Conservation (phyloP, 2,888 invertebrate species). For the Diarsia dahlii region DNA sequence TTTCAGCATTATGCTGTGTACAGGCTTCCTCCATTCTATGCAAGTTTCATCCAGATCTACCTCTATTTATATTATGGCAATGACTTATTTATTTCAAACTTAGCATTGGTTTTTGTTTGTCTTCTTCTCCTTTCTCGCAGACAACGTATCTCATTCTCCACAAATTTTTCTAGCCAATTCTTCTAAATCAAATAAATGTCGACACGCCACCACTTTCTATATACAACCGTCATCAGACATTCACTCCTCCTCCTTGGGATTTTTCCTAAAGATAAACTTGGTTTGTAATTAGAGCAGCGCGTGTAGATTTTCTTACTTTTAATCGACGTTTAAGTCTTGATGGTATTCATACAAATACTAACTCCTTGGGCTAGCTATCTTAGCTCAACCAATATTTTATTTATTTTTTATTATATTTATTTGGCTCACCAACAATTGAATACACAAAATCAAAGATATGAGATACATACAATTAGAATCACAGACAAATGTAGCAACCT, state of each 20-base stretch:
- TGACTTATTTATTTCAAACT: not conserved
- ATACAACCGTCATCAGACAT: not conserved
- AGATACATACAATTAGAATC: too few relatives aligned
- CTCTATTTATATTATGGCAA: not conserved
- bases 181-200: not conserved
- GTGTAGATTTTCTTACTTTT: too few relatives aligned
- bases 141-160: not conserved
- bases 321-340: not conserved
- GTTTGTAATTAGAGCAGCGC: too few relatives aligned
- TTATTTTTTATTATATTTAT: too few relatives aligned
- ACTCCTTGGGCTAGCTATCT: too few relatives aligned
- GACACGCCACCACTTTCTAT: not conserved
- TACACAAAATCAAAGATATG: too few relatives aligned
- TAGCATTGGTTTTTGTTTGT: not conserved
- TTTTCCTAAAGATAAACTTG: too few relatives aligned
- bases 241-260: too few relatives aligned
- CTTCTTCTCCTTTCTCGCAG: not conserved
- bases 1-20: not conserved
- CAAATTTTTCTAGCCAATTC: not conserved
- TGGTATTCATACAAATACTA: not conserved
- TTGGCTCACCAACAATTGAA: too few relatives aligned
- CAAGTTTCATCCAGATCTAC: not conserved
- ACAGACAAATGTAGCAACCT: too few relatives aligned
- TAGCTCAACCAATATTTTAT: not conserved
- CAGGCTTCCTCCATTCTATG: not conserved